Evolutionary conservation across 2,888 invertebrate species (phyloP).

Genomic region (Rhogogaster chlorosoma): DNA sequence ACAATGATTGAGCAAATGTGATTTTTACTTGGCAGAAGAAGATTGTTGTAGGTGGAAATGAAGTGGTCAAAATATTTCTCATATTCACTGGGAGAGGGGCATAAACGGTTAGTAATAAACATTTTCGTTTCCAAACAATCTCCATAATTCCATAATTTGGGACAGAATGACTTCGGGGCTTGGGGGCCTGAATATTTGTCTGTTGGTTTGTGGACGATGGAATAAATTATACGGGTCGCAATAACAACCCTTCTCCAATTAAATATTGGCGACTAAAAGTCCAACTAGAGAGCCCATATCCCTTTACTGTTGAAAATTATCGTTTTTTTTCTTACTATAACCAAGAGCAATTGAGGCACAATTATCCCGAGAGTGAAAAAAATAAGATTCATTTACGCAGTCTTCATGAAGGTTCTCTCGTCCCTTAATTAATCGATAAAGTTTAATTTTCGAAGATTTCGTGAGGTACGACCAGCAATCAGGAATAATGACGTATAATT

Average conservation of each 20-base stretch:
- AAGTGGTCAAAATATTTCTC: background rate
- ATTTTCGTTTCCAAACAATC: constrained; percentile 31
- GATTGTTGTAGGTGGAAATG: background rate
- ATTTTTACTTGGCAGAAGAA: background rate
- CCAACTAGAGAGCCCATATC: background rate
- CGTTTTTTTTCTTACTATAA: background rate
- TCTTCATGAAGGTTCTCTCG: background rate
- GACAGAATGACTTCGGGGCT: background rate
- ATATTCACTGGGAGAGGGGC: background rate
- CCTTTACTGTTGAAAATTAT: background rate
- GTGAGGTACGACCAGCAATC: background rate
- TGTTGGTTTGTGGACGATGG: constrained; percentile 14
- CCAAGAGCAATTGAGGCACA: background rate
- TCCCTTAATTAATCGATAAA: background rate
- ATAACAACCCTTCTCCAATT: constrained; percentile 33
- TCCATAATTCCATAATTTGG: constrained; percentile 43
- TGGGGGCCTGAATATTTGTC: background rate
- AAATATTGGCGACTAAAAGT: background rate
- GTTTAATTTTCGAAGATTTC: constrained; percentile 1
- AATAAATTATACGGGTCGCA: constrained; percentile 12
- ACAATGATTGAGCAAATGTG: background rate
- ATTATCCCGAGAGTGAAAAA: background rate
- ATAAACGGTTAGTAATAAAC: constrained; percentile 17
- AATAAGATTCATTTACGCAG: constrained; percentile 13
- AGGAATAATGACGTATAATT: background rate